Percentiles rank a stretch among this genome's conserved stretches.
Evolutionary conservation across 64 coral and sea anemone species (phyloP).

Genomic region (Actinia equina): DNA sequence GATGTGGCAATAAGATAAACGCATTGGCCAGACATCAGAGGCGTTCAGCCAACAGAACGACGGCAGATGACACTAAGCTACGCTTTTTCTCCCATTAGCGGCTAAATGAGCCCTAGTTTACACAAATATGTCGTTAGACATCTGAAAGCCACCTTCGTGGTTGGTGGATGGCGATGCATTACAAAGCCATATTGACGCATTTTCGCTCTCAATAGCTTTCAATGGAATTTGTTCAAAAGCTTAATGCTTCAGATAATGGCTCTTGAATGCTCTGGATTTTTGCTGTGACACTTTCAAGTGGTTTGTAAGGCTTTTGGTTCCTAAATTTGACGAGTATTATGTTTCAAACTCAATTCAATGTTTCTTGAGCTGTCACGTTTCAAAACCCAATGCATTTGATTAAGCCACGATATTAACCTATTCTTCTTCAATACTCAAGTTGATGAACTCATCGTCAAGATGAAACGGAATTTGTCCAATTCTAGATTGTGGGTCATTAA

Average conservation of each 20-base stretch:
- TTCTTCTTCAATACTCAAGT: constrained; percentile 23
- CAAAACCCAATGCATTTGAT: constrained; percentile 21
- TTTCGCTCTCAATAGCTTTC: constrained; percentile 15
- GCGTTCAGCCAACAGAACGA: constrained; percentile 12
- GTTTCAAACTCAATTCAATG: constrained; percentile 21
- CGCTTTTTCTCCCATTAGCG: constrained; percentile 29
- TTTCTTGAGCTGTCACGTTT: constrained; percentile 10
- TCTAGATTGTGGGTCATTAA: not conserved
- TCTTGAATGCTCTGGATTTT: constrained; percentile 44
- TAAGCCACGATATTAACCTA: not conserved
- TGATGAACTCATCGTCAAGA: constrained; percentile 27
- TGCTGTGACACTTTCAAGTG: constrained; percentile 34
- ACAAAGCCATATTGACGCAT: constrained; percentile 24
- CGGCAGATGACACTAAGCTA: constrained; percentile 13
- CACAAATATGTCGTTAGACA: constrained; percentile 25
- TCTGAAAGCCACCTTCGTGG: constrained; percentile 21
- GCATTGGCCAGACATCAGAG: not conserved
- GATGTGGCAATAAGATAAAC: not conserved
- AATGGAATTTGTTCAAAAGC: constrained; percentile 44
- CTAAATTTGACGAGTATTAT: constrained; percentile 23
- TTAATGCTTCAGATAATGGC: constrained; percentile 34
- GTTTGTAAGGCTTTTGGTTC: constrained; percentile 18
- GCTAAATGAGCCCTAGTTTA: constrained; percentile 21
- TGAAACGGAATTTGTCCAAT: constrained; percentile 8
- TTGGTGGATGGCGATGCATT: constrained; percentile 5